Conservation (phyloP, 92 coral and sea anemone species). For the Actinostola sp. region DNA sequence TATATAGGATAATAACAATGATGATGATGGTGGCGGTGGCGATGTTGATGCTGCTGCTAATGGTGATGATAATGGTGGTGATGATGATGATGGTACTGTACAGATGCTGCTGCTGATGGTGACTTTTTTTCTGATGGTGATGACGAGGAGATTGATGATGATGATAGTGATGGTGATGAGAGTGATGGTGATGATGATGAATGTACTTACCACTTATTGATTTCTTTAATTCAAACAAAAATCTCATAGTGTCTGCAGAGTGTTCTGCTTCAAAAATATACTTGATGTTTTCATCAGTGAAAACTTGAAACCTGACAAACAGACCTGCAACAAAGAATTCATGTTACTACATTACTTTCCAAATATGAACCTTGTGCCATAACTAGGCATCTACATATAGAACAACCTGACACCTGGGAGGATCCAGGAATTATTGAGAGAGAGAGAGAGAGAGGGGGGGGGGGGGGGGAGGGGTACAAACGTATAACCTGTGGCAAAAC, state of each 20-base stretch:
- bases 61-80: background rate
- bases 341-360: background rate
- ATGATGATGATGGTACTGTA: background rate
- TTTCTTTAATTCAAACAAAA: conserved; percentile 70
- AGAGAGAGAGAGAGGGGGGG: too few relatives aligned
- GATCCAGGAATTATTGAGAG: too few relatives aligned
- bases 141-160: too few relatives aligned
- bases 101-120: too few relatives aligned
- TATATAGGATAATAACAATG: background rate
- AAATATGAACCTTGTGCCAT: background rate
- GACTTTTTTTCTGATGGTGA: background rate
- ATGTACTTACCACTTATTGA: conserved; percentile 70
- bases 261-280: conserved; percentile 78
- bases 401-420: too few relatives aligned
- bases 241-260: conserved; percentile 60
- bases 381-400: background rate
- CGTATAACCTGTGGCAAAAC: too few relatives aligned
- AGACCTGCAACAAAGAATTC: conserved; percentile 3
- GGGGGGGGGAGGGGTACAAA: too few relatives aligned
- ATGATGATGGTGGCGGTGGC: too few relatives aligned
- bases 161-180: background rate
- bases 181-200: background rate
- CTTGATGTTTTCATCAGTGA: conserved; percentile 71
- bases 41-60: background rate
- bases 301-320: conserved; percentile 62